A percentile compares a stretch with the other conserved stretches of the same genome.
Evolutionary conservation across 2,888 invertebrate genomes (phyloP).

Genomic region (Subacronicta megacephala): DNA sequence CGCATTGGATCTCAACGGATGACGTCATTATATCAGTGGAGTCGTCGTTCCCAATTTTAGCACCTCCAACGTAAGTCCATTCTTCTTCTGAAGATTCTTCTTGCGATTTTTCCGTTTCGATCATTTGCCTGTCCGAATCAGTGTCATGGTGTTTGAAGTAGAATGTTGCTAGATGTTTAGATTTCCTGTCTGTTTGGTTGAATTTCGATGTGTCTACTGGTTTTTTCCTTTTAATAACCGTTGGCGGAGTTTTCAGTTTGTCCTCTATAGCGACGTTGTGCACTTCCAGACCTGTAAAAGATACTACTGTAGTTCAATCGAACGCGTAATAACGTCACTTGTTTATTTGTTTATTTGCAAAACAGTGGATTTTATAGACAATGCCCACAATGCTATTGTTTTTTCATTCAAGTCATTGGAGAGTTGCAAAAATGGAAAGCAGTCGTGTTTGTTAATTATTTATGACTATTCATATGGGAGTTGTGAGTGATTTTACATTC

Average conservation of each 20-base stretch:
- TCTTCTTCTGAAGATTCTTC: slow-evolving; percentile 88
- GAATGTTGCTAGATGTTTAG: slow-evolving; percentile 95
- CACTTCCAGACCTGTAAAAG: slow-evolving; percentile 74
- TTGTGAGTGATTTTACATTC: slow-evolving; percentile 7
- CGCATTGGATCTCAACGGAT: slow-evolving; percentile 85
- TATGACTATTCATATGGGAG: slow-evolving; percentile 19
- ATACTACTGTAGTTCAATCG: slow-evolving; percentile 32
- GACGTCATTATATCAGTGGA: slow-evolving; percentile 87
- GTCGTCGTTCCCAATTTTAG: slow-evolving; percentile 82
- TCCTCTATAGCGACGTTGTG: slow-evolving; percentile 70
- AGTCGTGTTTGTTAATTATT: slow-evolving; percentile 19
- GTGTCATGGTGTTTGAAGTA: slow-evolving; percentile 96
- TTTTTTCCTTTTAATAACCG: slow-evolving; percentile 86
- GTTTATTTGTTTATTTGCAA: slow-evolving; percentile 62
- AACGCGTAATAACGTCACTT: slow-evolving; percentile 25
- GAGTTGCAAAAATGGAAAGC: slow-evolving; percentile 66
- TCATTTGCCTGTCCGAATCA: slow-evolving; percentile 93
- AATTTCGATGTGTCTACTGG: slow-evolving; percentile 90
- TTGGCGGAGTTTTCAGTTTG: slow-evolving; percentile 79
- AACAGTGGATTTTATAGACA: slow-evolving; percentile 58
- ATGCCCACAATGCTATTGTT: slow-evolving; percentile 68
- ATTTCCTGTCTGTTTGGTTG: slow-evolving; percentile 93
- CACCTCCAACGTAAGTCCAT: slow-evolving; percentile 91
- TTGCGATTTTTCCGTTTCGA: slow-evolving; percentile 84
- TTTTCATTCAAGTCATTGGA: slow-evolving; percentile 64